Evolutionary conservation across 92 coral and sea anemone species (phyloP).

Genomic region (Metridium senile): DNA sequence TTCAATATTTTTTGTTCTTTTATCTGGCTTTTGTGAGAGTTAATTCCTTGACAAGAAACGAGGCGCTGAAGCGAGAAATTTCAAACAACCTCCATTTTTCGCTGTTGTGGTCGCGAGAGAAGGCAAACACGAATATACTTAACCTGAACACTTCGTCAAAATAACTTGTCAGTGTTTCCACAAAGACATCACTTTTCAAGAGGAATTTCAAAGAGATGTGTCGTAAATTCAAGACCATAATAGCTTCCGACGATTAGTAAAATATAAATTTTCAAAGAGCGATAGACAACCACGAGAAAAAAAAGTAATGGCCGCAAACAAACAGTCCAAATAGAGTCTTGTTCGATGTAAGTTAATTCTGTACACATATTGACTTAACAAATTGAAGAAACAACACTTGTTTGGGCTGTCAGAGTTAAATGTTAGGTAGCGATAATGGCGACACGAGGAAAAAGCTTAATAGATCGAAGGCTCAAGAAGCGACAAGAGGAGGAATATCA

Average conservation of each 20-base stretch:
- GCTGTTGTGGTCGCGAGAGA: not conserved
- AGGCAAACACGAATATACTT: not conserved
- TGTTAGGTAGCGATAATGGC: conserved; percentile 11
- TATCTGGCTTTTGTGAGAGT: not conserved
- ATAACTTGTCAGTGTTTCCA: not conserved
- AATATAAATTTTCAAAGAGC: not conserved
- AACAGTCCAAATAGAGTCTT: not conserved
- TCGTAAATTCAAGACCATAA: not conserved
- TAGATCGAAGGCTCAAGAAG: conserved; percentile 59
- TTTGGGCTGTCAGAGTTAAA: conserved; percentile 3
- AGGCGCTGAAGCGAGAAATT: not conserved
- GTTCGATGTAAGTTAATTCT: not conserved
- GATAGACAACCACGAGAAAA: not conserved
- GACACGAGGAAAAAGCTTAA: conserved; percentile 43
- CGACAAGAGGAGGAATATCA: conserved; percentile 68
- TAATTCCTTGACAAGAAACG: not conserved
- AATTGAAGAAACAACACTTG: not conserved
- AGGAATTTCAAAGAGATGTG: not conserved
- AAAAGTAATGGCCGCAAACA: too few species aligned
- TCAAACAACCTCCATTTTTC: not conserved
- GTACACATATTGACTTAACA: conserved; percentile 22
- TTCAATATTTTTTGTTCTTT: not conserved
- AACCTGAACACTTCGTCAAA: not conserved
- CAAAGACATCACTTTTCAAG: conserved; percentile 1
- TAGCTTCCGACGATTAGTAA: not conserved